Conservation (phyloP, 2,888 invertebrate genomes). For the Campoplex capitator region DNA sequence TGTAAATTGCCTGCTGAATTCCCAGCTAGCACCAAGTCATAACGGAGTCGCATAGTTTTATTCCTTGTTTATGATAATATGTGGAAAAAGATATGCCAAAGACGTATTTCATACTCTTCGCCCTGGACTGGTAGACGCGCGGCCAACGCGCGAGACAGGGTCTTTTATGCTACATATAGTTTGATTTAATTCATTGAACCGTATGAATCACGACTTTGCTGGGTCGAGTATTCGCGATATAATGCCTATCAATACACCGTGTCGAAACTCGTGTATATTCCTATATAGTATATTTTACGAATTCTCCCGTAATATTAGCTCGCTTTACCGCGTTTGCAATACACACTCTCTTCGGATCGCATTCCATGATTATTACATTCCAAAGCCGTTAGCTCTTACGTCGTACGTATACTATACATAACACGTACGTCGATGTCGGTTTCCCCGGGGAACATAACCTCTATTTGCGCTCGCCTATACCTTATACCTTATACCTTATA, state of each 20-base stretch:
- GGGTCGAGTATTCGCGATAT: neutral
- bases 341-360: conserved; percentile 50
- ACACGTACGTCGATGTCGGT: conserved; percentile 37
- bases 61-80: no score
- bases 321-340: conserved; percentile 11
- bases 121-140: no score
- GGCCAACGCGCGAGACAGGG: no score
- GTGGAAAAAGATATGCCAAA: no score
- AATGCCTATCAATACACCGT: neutral
- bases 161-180: neutral
- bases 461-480: conserved; percentile 45
- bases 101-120: no score
- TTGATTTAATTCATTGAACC: conserved; percentile 9
- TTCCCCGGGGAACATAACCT: conserved; percentile 44
- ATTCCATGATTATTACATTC: conserved; percentile 71
- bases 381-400: conserved; percentile 51
- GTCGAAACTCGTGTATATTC: conserved; percentile 27
- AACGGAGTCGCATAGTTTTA: no score
- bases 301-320: conserved; percentile 61
- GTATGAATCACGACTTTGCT: conserved; percentile 3
- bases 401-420: no score
- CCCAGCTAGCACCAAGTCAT: no score
- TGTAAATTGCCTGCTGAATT: no score
- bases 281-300: conserved; percentile 33
- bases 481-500: conserved; percentile 29